phyloP scores from a whole-genome alignment of 2,888 invertebrate genomes.

The Eupithecia dodoneata region DNA sequence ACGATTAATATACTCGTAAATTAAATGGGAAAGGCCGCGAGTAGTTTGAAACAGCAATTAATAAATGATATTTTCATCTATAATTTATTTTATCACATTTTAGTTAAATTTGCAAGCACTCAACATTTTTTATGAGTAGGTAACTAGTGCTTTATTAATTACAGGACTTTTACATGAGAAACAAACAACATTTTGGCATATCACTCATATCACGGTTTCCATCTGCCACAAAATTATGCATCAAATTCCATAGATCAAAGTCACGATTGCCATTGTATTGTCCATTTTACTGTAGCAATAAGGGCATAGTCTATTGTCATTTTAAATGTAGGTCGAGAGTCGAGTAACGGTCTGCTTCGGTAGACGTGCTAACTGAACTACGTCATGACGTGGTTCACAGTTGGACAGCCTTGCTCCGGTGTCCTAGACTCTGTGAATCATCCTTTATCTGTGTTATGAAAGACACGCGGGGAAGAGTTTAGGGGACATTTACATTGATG shows the following conservation, averaged over 20 bases:
- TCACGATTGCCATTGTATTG: slow-evolving; percentile 2
- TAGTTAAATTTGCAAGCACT: neutral
- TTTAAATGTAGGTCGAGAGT: slow-evolving; percentile 26
- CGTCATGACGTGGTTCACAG: slow-evolving; percentile 12
- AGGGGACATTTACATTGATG: neutral
- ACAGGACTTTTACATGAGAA: neutral
- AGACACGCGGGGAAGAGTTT: neutral
- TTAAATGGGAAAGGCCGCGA: neutral
- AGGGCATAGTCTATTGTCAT: slow-evolving; percentile 1
- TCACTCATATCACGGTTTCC: neutral
- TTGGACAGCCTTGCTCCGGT: slow-evolving; percentile 16
- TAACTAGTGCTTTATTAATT: neutral
- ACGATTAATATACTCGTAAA: too few species aligned
- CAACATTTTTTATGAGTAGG: neutral
- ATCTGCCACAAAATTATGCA: neutral
- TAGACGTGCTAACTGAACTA: slow-evolving; percentile 27
- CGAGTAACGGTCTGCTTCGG: slow-evolving; percentile 26
- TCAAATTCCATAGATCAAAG: neutral
- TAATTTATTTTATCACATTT: too few species aligned
- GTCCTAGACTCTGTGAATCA: slow-evolving; percentile 22
- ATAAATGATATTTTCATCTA: too few species aligned
- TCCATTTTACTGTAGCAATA: slow-evolving; percentile 4
- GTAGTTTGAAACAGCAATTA: neutral
- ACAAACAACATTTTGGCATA: too few species aligned
- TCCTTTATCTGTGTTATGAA: slow-evolving; percentile 9